Conservation (phyloP, 2,888 invertebrate genomes). For the Cataglyphis albicans region DNA sequence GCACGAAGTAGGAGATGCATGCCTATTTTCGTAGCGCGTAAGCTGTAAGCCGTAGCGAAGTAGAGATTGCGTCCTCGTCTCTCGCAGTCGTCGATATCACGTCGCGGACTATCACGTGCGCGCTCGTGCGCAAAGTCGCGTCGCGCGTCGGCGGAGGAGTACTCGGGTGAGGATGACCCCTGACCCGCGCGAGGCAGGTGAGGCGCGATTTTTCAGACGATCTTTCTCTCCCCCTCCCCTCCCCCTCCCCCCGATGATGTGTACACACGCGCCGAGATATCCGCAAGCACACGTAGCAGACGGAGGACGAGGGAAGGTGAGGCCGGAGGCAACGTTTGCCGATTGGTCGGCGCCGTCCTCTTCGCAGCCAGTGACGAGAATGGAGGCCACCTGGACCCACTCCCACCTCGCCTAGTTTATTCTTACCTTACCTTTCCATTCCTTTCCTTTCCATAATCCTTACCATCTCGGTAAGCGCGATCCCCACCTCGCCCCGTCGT, state of each 20-base stretch:
- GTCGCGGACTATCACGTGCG: constrained; percentile 47
- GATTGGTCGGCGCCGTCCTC: constrained; percentile 79
- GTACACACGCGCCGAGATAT: constrained; percentile 73
- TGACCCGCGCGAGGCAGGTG: constrained; percentile 80
- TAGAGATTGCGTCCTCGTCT: constrained; percentile 60
- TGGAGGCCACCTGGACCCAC: constrained; percentile 81
- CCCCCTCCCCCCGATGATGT: constrained; percentile 47
- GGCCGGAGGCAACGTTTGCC: constrained; percentile 75
- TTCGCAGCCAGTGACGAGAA: constrained; percentile 81
- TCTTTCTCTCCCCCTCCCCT: constrained; percentile 57
- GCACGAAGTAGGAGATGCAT: not conserved
- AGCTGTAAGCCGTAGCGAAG: constrained; percentile 33
- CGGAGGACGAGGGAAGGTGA: constrained; percentile 76
- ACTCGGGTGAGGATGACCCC: constrained; percentile 74
- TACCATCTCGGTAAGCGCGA: constrained; percentile 62
- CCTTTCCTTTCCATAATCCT: constrained; percentile 71
- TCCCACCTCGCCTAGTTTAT: constrained; percentile 79
- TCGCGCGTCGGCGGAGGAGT: constrained; percentile 69
- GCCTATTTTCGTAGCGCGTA: constrained; percentile 45
- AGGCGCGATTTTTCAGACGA: constrained; percentile 79
- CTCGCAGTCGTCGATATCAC: constrained; percentile 36
- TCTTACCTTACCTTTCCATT: constrained; percentile 76
- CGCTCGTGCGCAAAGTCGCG: constrained; percentile 50
- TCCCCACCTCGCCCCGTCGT: constrained; percentile 59
- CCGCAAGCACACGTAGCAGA: constrained; percentile 56